phyloP scores from a whole-genome alignment of 1,140 invertebrate genomes.

The Hyphantria cunea region DNA sequence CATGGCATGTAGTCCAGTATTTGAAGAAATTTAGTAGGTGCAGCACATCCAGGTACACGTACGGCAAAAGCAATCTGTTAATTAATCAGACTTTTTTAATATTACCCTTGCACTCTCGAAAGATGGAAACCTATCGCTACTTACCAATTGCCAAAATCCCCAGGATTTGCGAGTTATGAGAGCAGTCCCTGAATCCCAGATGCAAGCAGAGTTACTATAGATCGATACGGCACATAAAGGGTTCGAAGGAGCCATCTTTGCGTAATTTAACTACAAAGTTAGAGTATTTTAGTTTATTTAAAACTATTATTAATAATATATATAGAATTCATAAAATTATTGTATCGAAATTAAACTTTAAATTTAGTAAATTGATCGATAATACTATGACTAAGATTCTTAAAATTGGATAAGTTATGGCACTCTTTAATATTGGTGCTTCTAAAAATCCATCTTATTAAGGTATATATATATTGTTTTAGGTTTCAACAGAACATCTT shows the following conservation, averaged over 20 bases:
- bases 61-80: conserved; percentile 51
- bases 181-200: conserved; percentile 53
- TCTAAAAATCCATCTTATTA: no score
- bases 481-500: no score
- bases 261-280: conserved; percentile 40
- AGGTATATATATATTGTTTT: no score
- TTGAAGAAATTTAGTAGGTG: conserved; percentile 53
- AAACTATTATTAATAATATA: no score
- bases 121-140: not conserved
- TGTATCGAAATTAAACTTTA: no score
- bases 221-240: conserved; percentile 42
- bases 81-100: no score
- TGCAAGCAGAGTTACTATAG: conserved; percentile 29
- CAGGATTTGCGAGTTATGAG: conserved; percentile 50
- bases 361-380: no score
- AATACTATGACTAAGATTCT: no score
- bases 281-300: conserved; percentile 8
- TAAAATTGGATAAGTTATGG: no score
- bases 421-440: no score
- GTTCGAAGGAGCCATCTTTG: conserved; percentile 44
- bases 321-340: no score
- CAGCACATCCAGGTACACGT: conserved; percentile 52
- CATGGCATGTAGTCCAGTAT: conserved; percentile 49
- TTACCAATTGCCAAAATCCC: conserved; percentile 58
- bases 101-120: no score